Evolutionary conservation across 2,888 invertebrate species (phyloP), one percentile per base, ranked within the genome.

Genomic region (Pachycephus smyrnensis): DNA sequence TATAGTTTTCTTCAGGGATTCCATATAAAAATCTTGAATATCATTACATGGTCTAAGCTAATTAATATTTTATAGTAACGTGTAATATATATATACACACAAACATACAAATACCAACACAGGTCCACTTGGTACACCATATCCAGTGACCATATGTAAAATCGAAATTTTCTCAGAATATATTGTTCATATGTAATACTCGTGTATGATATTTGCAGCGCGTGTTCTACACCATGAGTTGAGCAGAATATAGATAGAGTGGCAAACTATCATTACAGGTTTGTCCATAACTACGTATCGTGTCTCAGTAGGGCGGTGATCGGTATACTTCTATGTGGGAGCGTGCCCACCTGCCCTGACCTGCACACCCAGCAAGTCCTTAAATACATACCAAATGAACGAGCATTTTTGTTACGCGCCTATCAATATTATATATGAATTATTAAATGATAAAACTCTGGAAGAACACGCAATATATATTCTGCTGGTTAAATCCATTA

Each of bases 301-400:
- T 79, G 78, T 79, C 68, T 78, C 78, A 78, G 75, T 55, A 55
- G 77, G 78, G 75, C 79, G 76, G 73, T 76, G 79, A 79, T 77
- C 78, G 37, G 23, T 37, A 37, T 55, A 33, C 78, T 68, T 73
- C 68, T 68, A 77, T 82, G 84, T 88, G 88, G 86, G 88, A 88
- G 81, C 78, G 69, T 31, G 76, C 80, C 82, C 88, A 88, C 86
- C 88, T 88, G 88, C 77, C 76, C 79, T 84, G 80, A 83, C 84
- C 84, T 80, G 76, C 82, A 32, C 79, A 74, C 77, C 55, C 55
- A 55, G 55, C 55, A 55, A 55, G 37, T 35, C 32, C 71, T 73
- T 76, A 68, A 68, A 69, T 74, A 71, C 69, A n/a, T 73, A 69
- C 55, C 75, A 78, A 76, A 78, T 78, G 78, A 81, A 77, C 80